Evolutionary conservation across 2,888 invertebrate species (phyloP).

Genomic region (Bhutanitis thaidina): DNA sequence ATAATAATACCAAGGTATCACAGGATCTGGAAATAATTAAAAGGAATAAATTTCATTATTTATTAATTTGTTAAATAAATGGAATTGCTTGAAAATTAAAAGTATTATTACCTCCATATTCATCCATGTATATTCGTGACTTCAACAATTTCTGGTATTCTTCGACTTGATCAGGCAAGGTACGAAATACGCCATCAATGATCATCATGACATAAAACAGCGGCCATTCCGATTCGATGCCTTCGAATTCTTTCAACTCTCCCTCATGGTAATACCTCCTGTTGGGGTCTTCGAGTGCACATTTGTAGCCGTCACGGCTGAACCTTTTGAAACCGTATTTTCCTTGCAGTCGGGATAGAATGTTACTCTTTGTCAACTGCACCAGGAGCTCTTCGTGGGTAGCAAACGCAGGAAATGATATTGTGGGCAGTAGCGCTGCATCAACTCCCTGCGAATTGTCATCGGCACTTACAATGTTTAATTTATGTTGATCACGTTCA

Average conservation of each 20-base stretch:
- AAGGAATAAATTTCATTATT: too few species aligned
- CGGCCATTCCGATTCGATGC: slow-evolving; percentile 99
- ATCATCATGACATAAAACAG: slow-evolving; percentile 97
- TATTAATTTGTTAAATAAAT: too few species aligned
- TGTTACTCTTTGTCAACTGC: slow-evolving; percentile 91
- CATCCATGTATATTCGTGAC: slow-evolving; percentile 88
- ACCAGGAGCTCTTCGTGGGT: slow-evolving; percentile 97
- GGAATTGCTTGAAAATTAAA: background rate
- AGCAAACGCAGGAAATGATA: slow-evolving; percentile 98
- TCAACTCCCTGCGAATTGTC: slow-evolving; percentile 89
- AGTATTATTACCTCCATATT: slow-evolving; percentile 83
- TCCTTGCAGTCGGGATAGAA: slow-evolving; percentile 90
- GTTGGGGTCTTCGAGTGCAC: slow-evolving; percentile 90
- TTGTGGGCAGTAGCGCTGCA: slow-evolving; percentile 92
- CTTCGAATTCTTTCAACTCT: slow-evolving; percentile 97
- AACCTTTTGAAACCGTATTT: slow-evolving; percentile 96
- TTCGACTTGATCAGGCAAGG: slow-evolving; percentile 93
- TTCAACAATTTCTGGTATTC: slow-evolving; percentile 93
- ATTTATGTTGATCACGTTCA: too few species aligned
- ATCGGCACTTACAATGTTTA: too few species aligned
- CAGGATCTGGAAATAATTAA: slow-evolving; percentile 83
- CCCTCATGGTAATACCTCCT: slow-evolving; percentile 91
- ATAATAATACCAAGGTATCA: slow-evolving; percentile 96
- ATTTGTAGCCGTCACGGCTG: slow-evolving; percentile 95
- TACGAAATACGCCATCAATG: slow-evolving; percentile 95